phyloP scores from a whole-genome alignment of 2,113 vertebrate species.

The Cololabis saira region DNA sequence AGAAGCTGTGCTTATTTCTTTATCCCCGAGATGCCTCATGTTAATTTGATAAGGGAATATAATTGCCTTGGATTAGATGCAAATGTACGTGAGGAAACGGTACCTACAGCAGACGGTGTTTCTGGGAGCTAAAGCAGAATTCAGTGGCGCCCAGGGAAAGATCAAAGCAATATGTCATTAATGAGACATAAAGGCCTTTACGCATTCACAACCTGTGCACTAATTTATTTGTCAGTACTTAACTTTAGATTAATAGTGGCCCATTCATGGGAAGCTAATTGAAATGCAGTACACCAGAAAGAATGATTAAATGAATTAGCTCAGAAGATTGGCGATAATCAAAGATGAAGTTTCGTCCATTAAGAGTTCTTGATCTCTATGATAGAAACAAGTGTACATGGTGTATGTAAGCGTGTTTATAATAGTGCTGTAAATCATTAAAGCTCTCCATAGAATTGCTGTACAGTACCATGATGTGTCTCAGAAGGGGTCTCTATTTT shows the following conservation, averaged over 20 bases:
- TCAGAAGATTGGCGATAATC: not conserved
- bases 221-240: constrained; percentile 49
- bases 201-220: constrained; percentile 33
- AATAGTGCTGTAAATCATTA: no score
- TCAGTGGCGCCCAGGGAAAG: constrained; percentile 23
- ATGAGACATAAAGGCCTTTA: constrained; percentile 56
- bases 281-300: constrained; percentile 20
- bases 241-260: constrained; percentile 34
- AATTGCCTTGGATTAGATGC: constrained; percentile 53
- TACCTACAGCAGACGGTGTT: constrained; percentile 13
- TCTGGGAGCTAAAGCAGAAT: constrained; percentile 16
- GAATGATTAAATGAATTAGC: not conserved
- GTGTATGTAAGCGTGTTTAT: not conserved
- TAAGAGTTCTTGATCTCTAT: not conserved
- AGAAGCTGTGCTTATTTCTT: constrained; percentile 30
- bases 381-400: not conserved
- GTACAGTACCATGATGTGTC: no score
- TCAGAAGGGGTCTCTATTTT: no score
- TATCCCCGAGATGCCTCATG: constrained; percentile 32
- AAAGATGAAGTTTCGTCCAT: not conserved
- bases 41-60: constrained; percentile 54
- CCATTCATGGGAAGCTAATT: constrained; percentile 32
- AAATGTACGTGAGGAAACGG: constrained; percentile 25
- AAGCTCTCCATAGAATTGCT: no score
- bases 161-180: constrained; percentile 57